phyloP scores from a whole-genome alignment of 2,888 invertebrate species.

The Parelbella ahira region DNA sequence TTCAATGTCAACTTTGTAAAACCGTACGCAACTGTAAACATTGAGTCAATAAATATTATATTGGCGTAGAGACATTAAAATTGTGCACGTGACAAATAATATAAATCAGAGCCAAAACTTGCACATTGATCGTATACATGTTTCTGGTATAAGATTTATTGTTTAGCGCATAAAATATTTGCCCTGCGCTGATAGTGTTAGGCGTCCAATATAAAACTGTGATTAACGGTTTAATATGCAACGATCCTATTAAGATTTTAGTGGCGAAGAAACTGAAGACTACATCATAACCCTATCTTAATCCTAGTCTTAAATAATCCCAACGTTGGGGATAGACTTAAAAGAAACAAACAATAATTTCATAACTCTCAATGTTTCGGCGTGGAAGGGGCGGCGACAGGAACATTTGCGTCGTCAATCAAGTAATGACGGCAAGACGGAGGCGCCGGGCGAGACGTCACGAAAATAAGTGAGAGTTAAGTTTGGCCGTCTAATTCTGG shows the following conservation, averaged over 20 bases:
- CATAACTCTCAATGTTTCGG: too few relatives aligned
- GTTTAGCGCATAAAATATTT: conserved; percentile 10
- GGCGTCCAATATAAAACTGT: too few relatives aligned
- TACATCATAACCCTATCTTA: too few relatives aligned
- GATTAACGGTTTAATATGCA: too few relatives aligned
- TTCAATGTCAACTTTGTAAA: conserved; percentile 16
- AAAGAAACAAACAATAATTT: too few relatives aligned
- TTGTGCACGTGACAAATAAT: conserved; percentile 9
- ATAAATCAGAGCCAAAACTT: conserved; percentile 16
- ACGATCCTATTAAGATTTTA: too few relatives aligned
- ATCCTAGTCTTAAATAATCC: too few relatives aligned
- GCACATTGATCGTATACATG: conserved; percentile 3
- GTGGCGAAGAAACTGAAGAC: too few relatives aligned
- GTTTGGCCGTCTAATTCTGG: conserved; percentile 70
- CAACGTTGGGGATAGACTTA: too few relatives aligned
- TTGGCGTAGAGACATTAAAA: conserved; percentile 16
- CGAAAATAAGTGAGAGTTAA: conserved; percentile 71
- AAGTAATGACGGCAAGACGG: conserved; percentile 27
- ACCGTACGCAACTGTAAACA: conserved; percentile 14
- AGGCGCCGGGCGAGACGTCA: conserved; percentile 37
- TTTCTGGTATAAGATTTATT: conserved; percentile 6
- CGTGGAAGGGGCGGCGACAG: conserved; percentile 6
- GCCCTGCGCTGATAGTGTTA: too few relatives aligned
- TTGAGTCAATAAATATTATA: conserved; percentile 11
- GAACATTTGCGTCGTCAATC: conserved; percentile 25